Evolutionary conservation across 1,140 invertebrate species (phyloP), one percentile per base, ranked within the genome.

Genomic region (Bactericera cockerelli): DNA sequence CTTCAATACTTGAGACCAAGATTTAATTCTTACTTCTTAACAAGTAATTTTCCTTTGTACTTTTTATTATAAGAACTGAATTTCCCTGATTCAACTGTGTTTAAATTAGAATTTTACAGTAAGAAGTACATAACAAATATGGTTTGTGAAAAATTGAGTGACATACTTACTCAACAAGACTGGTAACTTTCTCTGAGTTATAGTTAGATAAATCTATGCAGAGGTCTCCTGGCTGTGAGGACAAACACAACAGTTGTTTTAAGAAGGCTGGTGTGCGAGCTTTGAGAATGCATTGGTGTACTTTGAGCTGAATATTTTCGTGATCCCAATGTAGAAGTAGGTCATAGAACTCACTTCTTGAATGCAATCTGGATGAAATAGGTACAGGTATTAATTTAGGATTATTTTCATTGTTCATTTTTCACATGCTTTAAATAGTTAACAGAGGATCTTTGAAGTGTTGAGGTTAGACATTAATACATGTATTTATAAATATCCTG

Each of bases 291-390:
- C 42, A 49, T 22, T 49, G 42, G 19, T 49, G 4, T 19, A 49
- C 42, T 49, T 49, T 49, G 42, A 49, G 4, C 19, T 49, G 42
- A 49, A 49, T 49, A 22, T 49, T 49, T 49, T 49, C 42, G 3
- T 22, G 22, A 49, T 49, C 42, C 42, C 42, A 49, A 49, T 49
- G 42, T 22, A 49, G 22, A 6, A 49, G 42, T 19, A 49, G n/a
- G 22, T 49, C 42, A 22, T 49, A 49, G 22, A 49, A 49, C 4
- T 49, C 42, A 8, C 19, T 49, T 49, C n/a, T 4, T 4, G 22
- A 6, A 4, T 49, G 22, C 8, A 49, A 22, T 16, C 42, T 49
- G 42, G 22, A 49, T 10, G n/a, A 49, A 36, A 36, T 10, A 36
- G 10, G 16, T n/a, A n/a, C n/a, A n/a, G n/a, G n/a, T 36, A 16